Percentiles rank a stretch among this genome's conserved stretches.
Evolutionary conservation across 2,113 vertebrate species (phyloP).

Genomic region (Alectura lathami): DNA sequence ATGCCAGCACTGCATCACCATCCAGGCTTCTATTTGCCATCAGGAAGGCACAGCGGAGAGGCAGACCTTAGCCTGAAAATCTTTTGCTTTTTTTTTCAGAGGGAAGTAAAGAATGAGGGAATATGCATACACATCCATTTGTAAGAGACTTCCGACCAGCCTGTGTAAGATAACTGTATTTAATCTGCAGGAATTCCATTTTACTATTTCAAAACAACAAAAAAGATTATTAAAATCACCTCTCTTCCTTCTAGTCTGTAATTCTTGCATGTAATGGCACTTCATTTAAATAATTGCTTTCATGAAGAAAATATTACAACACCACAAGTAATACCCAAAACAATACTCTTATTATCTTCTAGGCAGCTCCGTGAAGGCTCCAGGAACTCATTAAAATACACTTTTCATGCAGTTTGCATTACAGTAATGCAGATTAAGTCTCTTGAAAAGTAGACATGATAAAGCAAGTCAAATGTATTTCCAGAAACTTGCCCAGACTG

Average conservation of each 20-base stretch:
- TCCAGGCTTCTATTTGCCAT: background rate
- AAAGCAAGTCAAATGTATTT: conserved; percentile 45
- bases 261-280: conserved; percentile 16
- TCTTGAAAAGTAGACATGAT: conserved; percentile 42
- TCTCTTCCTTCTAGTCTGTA: background rate
- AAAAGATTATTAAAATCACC: background rate
- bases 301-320: conserved; percentile 35
- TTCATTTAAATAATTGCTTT: conserved; percentile 30
- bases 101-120: background rate
- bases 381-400: conserved; percentile 57
- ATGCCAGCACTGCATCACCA: background rate
- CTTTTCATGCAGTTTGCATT: conserved; percentile 36
- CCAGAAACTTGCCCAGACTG: conserved; percentile 21
- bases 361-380: conserved; percentile 38
- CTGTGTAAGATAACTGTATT: background rate
- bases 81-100: background rate
- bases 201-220: background rate
- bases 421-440: conserved; percentile 43
- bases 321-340: conserved; percentile 23
- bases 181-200: background rate
- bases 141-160: background rate
- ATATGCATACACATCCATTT: background rate
- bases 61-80: background rate
- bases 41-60: background rate
- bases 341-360: conserved; percentile 30